phyloP scores from a whole-genome alignment of 2,113 vertebrate genomes.

The Lepisosteus oculatus region DNA sequence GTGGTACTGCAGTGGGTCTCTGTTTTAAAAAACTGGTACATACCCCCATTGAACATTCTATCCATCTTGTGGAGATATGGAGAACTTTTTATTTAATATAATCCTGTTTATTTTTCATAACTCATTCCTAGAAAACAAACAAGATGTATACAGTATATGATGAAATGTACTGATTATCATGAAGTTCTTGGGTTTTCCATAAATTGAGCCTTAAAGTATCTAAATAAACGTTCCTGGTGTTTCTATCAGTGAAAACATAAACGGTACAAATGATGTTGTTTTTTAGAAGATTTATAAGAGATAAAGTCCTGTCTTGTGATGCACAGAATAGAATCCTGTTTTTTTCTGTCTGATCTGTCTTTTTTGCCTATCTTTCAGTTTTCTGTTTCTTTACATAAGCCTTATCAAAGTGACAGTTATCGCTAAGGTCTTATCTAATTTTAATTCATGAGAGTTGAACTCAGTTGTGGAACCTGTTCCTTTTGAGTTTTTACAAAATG shows the following conservation, averaged over 20 bases:
- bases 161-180: too few relatives aligned
- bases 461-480: background rate
- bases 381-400: background rate
- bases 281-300: background rate
- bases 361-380: background rate
- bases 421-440: background rate
- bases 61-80: too few relatives aligned
- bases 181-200: background rate
- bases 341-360: background rate
- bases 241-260: slow-evolving; percentile 44
- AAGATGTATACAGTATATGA: too few relatives aligned
- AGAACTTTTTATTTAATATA: too few relatives aligned
- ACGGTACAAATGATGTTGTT: slow-evolving; percentile 37
- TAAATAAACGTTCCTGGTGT: slow-evolving; percentile 48
- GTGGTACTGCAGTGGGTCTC: too few relatives aligned
- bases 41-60: too few relatives aligned
- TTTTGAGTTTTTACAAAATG: too few relatives aligned
- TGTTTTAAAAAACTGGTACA: too few relatives aligned
- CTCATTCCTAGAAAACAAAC: too few relatives aligned
- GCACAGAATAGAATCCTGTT: background rate
- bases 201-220: slow-evolving; percentile 53
- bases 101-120: too few relatives aligned
- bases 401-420: background rate
- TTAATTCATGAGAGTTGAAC: background rate
- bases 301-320: slow-evolving; percentile 5